Evolutionary conservation across 2,888 invertebrate species (phyloP).

Genomic region (Anodontia alba): DNA sequence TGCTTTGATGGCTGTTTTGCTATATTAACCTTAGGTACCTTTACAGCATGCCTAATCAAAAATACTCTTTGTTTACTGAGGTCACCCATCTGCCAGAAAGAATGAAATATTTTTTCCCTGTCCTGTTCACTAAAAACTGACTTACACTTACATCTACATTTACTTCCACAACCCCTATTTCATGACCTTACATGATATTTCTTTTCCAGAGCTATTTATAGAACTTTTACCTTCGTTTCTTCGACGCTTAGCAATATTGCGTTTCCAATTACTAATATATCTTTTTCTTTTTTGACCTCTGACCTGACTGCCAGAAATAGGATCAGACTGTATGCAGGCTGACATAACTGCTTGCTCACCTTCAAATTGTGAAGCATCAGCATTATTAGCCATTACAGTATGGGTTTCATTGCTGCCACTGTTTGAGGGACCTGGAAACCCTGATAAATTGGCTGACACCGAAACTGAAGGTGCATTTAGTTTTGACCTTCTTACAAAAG

Average conservation of each 20-base stretch:
- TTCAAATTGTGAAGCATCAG: no score
- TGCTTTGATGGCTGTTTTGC: neutral
- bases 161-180: constrained; percentile 5
- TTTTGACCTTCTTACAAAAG: neutral
- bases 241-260: constrained; percentile 17
- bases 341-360: no score
- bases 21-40: neutral
- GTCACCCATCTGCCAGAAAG: constrained; percentile 24
- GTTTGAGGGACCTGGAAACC: no score
- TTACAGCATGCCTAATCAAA: constrained; percentile 19
- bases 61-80: constrained; percentile 28
- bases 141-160: constrained; percentile 28
- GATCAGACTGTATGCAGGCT: no score
- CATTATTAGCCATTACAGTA: no score
- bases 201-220: neutral
- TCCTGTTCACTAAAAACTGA: constrained; percentile 3
- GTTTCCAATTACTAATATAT: constrained; percentile 14
- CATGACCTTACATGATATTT: neutral
- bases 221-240: constrained; percentile 21
- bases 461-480: no score
- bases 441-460: no score
- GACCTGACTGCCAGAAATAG: neutral
- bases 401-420: no score
- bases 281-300: constrained; percentile 14
- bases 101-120: constrained; percentile 25